Evolutionary conservation across 2,113 vertebrate genomes (phyloP).

Genomic region (Mormyrus lacerda): DNA sequence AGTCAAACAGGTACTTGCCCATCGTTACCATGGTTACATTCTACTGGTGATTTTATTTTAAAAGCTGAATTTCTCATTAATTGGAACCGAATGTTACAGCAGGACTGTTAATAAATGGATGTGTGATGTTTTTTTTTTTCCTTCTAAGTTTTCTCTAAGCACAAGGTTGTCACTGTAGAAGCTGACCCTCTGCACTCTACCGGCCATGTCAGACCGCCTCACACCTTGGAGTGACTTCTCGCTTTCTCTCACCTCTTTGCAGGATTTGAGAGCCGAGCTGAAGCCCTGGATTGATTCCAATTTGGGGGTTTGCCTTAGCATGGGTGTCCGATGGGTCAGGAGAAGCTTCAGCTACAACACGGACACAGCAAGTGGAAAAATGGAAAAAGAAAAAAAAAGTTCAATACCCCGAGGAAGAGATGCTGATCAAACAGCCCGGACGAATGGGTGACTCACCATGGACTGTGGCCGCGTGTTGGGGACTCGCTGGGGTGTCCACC

Average conservation of each 20-base stretch:
- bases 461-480: conserved; percentile 44
- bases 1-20: neutral
- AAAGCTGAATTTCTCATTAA: neutral
- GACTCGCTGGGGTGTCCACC: conserved; percentile 54
- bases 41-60: neutral
- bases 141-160: neutral
- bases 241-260: conserved; percentile 47
- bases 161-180: neutral
- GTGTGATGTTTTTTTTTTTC: neutral
- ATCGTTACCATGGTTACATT: neutral
- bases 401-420: neutral
- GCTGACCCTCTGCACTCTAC: neutral
- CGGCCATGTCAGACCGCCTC: neutral
- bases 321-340: conserved; percentile 34
- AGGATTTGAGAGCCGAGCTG: conserved; percentile 22
- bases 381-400: neutral
- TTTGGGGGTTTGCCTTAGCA: conserved; percentile 28
- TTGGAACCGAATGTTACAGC: neutral
- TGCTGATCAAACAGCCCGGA: neutral
- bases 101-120: neutral
- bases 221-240: neutral
- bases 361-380: neutral
- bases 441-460: conserved; percentile 32
- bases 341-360: conserved; percentile 42
- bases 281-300: neutral